Percentiles rank a stretch among this genome's conserved stretches.
Evolutionary conservation across 1,140 invertebrate species (phyloP).

Genomic region (Portunus trituberculatus): DNA sequence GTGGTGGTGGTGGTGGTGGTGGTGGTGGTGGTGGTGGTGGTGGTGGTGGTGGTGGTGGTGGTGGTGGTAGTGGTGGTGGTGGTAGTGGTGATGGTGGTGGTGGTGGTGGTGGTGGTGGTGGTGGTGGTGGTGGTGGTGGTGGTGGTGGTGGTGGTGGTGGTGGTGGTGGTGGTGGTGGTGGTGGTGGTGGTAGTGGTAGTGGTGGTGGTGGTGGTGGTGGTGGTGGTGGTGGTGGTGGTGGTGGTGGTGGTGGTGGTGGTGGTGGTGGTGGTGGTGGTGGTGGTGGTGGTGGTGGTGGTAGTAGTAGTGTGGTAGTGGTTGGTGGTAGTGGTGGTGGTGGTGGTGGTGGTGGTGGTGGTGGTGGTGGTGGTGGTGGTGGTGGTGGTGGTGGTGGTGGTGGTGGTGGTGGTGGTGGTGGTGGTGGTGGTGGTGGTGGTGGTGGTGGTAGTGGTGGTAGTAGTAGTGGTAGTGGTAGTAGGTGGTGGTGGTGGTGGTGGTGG

Average conservation of each 20-base stretch:
- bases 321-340: too few species aligned
- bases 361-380: too few species aligned
- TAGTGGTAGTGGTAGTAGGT: not conserved
- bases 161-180: slow-evolving; percentile 2
- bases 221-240: slow-evolving; percentile 21
- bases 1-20: not conserved
- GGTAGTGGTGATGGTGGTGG: not conserved
- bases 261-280: not conserved
- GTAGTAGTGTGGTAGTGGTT: too few species aligned
- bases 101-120: slow-evolving; percentile 20
- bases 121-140: slow-evolving; percentile 2
- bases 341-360: too few species aligned
- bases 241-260: not conserved
- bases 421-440: too few species aligned
- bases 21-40: slow-evolving; percentile 7
- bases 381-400: too few species aligned
- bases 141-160: slow-evolving; percentile 18
- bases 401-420: too few species aligned
- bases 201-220: not conserved
- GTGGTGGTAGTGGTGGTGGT: slow-evolving; percentile 28
- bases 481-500: too few species aligned
- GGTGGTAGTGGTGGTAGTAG: too few species aligned
- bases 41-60: not conserved
- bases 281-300: not conserved
- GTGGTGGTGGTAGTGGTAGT: slow-evolving; percentile 22